phyloP scores from a whole-genome alignment of 2,888 invertebrate species.

The Microctonus hyperodae region DNA sequence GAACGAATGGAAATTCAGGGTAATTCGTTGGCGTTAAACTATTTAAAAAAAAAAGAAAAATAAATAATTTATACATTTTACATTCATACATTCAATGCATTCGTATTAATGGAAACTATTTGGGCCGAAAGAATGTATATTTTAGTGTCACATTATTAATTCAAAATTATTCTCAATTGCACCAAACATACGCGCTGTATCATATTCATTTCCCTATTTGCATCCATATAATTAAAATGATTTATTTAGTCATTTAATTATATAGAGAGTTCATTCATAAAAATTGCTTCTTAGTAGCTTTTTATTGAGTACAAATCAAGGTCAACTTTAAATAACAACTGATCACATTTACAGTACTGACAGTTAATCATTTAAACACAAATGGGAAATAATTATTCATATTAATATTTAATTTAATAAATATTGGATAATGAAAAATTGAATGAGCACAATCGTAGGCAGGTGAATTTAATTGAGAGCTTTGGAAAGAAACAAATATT shows the following conservation, averaged over 20 bases:
- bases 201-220: background rate
- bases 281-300: background rate
- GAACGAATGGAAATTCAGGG: conserved; percentile 75
- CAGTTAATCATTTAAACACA: background rate
- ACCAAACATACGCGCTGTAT: background rate
- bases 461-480: too few relatives aligned
- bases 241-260: too few relatives aligned
- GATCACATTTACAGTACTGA: background rate
- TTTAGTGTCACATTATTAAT: conserved; percentile 21
- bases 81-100: conserved; percentile 23
- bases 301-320: background rate
- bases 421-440: too few relatives aligned
- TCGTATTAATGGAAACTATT: conserved; percentile 8
- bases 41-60: too few relatives aligned
- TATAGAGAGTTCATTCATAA: too few relatives aligned
- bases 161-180: conserved; percentile 6
- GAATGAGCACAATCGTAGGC: too few relatives aligned
- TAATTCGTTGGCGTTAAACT: conserved; percentile 62
- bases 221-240: background rate
- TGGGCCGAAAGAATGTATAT: background rate
- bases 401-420: too few relatives aligned
- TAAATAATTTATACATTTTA: conserved; percentile 40
- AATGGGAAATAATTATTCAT: background rate
- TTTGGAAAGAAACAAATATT: too few relatives aligned
- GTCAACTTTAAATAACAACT: background rate